A percentile compares a stretch with the other conserved stretches of the same genome.
Conservation (phyloP, 2,113 vertebrate species). For the Bucco capensis region DNA sequence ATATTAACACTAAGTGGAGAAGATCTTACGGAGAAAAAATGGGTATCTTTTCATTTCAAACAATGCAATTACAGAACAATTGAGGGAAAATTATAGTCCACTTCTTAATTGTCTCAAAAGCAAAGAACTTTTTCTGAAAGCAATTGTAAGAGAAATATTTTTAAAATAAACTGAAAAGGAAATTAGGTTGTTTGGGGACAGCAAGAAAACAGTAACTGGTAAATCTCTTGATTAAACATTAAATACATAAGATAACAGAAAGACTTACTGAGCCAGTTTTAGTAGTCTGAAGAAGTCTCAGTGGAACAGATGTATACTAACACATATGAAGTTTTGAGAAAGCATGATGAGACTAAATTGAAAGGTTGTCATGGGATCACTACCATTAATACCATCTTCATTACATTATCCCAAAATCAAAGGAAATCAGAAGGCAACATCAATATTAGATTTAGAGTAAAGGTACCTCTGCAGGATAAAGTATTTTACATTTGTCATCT, state of each 20-base stretch:
- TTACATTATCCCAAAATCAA: neutral
- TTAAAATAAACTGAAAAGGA: neutral
- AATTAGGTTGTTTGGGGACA: neutral
- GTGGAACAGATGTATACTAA: too few relatives aligned
- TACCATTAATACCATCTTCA: neutral
- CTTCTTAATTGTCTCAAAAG: neutral
- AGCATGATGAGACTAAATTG: neutral
- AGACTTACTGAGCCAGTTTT: neutral
- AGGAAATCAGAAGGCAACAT: neutral
- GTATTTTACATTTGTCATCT: neutral
- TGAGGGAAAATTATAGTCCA: neutral
- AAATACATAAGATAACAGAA: neutral
- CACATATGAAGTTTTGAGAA: neutral
- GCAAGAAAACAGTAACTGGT: neutral
- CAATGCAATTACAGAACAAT: neutral
- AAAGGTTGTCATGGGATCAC: neutral
- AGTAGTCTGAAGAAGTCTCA: neutral
- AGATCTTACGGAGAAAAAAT: neutral
- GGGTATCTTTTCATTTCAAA: neutral
- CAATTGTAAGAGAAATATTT: neutral
- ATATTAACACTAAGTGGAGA: neutral
- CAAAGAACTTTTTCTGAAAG: neutral
- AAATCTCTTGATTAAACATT: neutral
- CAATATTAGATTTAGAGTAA: neutral
- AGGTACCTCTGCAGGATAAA: neutral